Evolutionary conservation across 2,797 vertebrate genomes (phyloP).

Genomic region (Pantherophis alleghaniensis): DNA sequence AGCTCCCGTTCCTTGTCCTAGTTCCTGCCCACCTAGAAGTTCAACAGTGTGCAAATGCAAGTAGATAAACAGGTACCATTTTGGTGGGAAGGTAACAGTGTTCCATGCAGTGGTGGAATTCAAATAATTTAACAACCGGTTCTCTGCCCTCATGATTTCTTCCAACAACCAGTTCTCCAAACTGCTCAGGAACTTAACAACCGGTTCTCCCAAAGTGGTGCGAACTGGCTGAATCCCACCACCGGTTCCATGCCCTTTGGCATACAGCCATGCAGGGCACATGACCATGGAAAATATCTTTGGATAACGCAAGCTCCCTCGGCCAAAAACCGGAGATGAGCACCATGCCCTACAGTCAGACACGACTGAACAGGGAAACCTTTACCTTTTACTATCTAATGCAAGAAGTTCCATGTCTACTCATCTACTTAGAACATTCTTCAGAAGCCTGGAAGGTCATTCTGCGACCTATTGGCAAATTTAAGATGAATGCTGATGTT

Average conservation of each 20-base stretch:
- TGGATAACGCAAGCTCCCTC: rapidly evolving
- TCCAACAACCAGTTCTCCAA: too few species aligned
- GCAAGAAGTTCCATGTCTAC: neutral
- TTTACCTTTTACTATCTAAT: neutral
- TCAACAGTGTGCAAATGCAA: neutral
- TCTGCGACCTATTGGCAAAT: neutral
- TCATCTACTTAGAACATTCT: neutral
- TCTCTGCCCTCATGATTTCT: too few species aligned
- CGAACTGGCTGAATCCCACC: too few species aligned
- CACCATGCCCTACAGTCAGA: neutral
- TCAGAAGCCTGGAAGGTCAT: neutral
- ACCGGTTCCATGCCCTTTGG: neutral
- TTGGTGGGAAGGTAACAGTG: neutral
- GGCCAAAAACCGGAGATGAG: neutral
- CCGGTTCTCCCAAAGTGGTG: too few species aligned
- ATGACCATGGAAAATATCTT: neutral
- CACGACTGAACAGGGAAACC: neutral
- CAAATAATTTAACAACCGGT: too few species aligned
- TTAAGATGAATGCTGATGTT: neutral
- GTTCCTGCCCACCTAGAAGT: neutral
- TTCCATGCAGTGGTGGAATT: neutral
- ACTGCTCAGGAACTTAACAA: too few species aligned
- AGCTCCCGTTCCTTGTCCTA: neutral
- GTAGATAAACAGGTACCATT: neutral
- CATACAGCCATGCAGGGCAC: neutral